These are phyloP conservation scores for Pristionchus maxplancki DNA, from an alignment of 2,888 invertebrate species.

Conservation along the genomic window DNA sequence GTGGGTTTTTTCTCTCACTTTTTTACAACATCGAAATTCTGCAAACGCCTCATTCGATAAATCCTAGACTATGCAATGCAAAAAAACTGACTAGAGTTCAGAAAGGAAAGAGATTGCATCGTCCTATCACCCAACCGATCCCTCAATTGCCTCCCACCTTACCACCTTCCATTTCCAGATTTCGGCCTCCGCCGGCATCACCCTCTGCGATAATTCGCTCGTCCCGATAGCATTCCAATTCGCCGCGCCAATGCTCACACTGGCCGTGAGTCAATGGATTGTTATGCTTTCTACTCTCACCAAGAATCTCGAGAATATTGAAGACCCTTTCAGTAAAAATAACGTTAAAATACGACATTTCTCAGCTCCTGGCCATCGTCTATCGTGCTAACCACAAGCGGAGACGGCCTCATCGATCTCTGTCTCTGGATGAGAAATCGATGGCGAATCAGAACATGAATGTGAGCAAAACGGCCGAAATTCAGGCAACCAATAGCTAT, in stretches of 20 bases:
- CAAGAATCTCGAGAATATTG: too few species aligned
- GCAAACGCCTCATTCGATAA: background rate
- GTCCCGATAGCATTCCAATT: background rate
- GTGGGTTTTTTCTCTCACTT: background rate
- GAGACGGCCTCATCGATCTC: background rate
- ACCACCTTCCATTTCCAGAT: too few species aligned
- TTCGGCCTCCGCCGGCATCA: background rate
- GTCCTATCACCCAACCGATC: too few species aligned
- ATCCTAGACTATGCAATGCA: too few species aligned
- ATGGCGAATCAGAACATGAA: constrained; percentile 7
- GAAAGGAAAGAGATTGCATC: too few species aligned
- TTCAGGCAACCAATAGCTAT: background rate
- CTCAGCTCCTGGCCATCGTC: background rate
- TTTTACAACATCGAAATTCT: background rate
- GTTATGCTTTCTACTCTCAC: too few species aligned
- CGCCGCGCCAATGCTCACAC: background rate
- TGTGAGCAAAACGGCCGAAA: background rate
- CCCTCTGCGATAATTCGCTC: background rate
- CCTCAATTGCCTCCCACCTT: too few species aligned
- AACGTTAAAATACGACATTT: background rate
- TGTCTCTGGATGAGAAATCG: background rate
- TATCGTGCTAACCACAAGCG: background rate
- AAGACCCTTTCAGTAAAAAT: too few species aligned
- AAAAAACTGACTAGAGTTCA: too few species aligned
- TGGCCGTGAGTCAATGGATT: background rate